phyloP scores from a whole-genome alignment of 2,888 invertebrate species.

The Micropterix aruncella region DNA sequence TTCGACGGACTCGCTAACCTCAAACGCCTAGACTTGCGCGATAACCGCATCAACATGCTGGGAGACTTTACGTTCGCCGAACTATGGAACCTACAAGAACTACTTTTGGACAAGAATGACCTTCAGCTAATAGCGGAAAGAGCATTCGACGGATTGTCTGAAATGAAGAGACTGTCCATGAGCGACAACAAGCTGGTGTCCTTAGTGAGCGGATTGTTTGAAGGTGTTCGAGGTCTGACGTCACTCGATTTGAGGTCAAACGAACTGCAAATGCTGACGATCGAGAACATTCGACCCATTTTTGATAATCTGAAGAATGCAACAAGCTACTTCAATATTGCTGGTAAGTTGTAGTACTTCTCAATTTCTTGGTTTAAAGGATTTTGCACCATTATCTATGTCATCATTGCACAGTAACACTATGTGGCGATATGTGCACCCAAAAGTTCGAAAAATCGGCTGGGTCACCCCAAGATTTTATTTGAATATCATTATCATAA shows the following conservation, averaged over 20 bases:
- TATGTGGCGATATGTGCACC: too few relatives aligned
- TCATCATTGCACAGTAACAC: too few relatives aligned
- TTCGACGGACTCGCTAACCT: conserved; percentile 64
- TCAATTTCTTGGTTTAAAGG: too few relatives aligned
- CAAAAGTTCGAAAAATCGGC: too few relatives aligned
- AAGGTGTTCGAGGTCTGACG: conserved; percentile 53
- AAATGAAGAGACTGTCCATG: conserved; percentile 55
- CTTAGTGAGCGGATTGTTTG: conserved; percentile 55
- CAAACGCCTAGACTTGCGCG: conserved; percentile 55
- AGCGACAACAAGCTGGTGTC: conserved; percentile 61
- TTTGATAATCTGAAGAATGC: conserved; percentile 60
- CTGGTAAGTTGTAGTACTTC: conserved; percentile 45
- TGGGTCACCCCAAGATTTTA: too few relatives aligned
- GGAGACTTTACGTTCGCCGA: conserved; percentile 69
- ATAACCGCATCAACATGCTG: conserved; percentile 59
- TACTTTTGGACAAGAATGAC: conserved; percentile 55
- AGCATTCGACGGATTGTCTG: conserved; percentile 62
- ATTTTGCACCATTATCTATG: too few relatives aligned
- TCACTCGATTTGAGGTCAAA: conserved; percentile 67
- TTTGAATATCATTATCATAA: too few relatives aligned
- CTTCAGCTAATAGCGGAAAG: conserved; percentile 60
- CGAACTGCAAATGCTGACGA: conserved; percentile 57
- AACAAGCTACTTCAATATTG: conserved; percentile 58
- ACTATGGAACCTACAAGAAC: conserved; percentile 54
- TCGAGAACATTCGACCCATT: conserved; percentile 60